Conservation (phyloP, 2,888 invertebrate genomes). For the Calliphora vomitoria region DNA sequence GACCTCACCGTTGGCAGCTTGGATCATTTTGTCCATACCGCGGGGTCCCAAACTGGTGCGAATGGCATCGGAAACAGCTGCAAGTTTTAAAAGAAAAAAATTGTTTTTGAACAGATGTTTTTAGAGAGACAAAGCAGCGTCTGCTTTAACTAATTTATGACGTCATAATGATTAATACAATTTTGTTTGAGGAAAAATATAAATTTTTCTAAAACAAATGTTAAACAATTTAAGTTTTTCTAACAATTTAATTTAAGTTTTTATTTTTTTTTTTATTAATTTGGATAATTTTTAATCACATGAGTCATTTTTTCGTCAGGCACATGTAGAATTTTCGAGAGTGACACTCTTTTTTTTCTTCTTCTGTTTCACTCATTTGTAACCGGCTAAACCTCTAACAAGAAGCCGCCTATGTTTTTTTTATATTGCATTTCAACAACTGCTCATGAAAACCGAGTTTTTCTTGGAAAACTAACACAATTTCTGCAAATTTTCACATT, state of each 20-base stretch:
- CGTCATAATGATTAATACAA: constrained; percentile 31
- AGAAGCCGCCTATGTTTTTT: constrained; percentile 48
- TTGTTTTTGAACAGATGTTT: constrained; percentile 7
- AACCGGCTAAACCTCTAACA: background rate
- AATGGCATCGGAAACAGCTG: constrained; percentile 99
- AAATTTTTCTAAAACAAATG: background rate
- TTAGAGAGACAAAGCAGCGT: background rate
- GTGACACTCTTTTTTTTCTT: background rate
- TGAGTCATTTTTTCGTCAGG: constrained; percentile 58
- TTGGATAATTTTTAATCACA: constrained; percentile 22
- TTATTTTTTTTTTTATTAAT: no score
- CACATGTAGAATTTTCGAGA: constrained; percentile 79
- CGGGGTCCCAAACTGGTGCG: constrained; percentile 99
- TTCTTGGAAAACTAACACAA: background rate
- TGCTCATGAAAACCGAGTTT: constrained; percentile 35
- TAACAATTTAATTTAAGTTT: no score
- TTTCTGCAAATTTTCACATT: background rate
- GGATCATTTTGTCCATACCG: constrained; percentile 99
- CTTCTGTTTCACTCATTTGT: constrained; percentile 27
- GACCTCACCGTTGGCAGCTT: constrained; percentile 98
- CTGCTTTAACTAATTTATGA: constrained; percentile 8
- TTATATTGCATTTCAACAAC: constrained; percentile 21
- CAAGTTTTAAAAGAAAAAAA: background rate
- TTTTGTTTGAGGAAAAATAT: background rate
- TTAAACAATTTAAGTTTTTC: background rate